A percentile compares a stretch with the other conserved stretches of the same genome.
Evolutionary conservation across 2,113 vertebrate genomes (phyloP).

Genomic region (Baryphthengus martii): DNA sequence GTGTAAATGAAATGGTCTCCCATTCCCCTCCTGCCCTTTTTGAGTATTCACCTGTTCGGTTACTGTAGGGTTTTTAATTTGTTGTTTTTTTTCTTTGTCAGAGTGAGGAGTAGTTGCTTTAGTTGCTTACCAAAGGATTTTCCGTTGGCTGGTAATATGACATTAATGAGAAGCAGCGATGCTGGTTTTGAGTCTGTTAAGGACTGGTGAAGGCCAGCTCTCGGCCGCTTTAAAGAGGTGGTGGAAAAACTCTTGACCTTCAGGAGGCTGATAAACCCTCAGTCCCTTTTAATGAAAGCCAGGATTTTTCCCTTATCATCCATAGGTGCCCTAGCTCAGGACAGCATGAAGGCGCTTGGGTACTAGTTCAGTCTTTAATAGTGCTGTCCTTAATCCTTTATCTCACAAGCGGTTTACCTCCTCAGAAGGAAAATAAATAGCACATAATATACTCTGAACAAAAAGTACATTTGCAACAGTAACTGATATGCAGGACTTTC

Average conservation of each 20-base stretch:
- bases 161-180: not conserved
- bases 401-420: not conserved
- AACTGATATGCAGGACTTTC: not conserved
- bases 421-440: not conserved
- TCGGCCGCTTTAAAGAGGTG: not conserved
- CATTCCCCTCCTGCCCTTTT: not conserved
- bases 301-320: not conserved
- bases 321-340: not conserved
- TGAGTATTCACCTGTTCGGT: not conserved
- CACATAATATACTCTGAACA: not conserved
- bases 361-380: not conserved
- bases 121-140: not conserved
- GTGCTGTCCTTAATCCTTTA: not conserved
- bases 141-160: not conserved
- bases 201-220: not conserved
- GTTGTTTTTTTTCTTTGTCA: not conserved
- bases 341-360: not conserved
- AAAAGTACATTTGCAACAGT: not conserved
- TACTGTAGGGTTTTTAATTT: not conserved
- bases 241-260: not conserved
- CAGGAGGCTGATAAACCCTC: not conserved
- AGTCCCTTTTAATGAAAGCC: not conserved
- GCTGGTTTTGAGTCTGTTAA: not conserved
- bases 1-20: not conserved
- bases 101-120: not conserved